Conservation (phyloP, 2,113 vertebrate species). For the Burhinus bistriatus region DNA sequence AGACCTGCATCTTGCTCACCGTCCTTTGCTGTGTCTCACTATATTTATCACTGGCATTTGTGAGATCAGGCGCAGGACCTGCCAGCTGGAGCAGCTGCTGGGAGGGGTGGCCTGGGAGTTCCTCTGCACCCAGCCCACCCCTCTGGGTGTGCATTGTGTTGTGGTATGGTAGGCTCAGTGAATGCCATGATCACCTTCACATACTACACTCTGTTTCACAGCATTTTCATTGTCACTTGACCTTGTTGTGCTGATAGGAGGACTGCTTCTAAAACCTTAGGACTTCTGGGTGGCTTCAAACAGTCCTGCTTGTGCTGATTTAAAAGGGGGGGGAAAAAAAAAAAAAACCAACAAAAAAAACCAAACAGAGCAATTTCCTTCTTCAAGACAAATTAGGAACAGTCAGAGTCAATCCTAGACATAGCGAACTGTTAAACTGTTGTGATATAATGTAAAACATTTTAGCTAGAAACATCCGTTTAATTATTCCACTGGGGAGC, state of each 20-base stretch:
- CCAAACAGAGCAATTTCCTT: neutral
- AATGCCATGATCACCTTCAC: fast-evolving
- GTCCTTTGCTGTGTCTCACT: neutral
- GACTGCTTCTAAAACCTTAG: neutral
- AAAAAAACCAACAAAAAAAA: too few relatives aligned
- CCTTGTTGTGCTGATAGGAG: neutral
- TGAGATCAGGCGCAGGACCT: neutral
- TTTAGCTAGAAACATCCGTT: neutral
- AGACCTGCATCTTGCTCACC: fast-evolving
- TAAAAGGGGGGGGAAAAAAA: neutral
- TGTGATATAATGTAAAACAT: neutral
- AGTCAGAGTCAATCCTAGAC: neutral
- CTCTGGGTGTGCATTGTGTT: fast-evolving
- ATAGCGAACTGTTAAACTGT: neutral
- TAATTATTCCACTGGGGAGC: neutral
- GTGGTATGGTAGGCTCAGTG: fast-evolving
- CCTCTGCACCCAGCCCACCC: too few relatives aligned
- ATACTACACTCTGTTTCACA: neutral
- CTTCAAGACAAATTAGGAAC: neutral
- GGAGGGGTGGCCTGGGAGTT: fast-evolving
- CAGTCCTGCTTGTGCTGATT: fast-evolving
- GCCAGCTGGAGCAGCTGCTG: neutral
- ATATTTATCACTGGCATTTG: fast-evolving
- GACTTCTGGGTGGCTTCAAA: neutral
- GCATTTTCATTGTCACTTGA: fast-evolving